These are phyloP conservation scores for Nanger granti DNA, from an alignment of 2,113 vertebrate genomes.

Conservation along the genomic window DNA sequence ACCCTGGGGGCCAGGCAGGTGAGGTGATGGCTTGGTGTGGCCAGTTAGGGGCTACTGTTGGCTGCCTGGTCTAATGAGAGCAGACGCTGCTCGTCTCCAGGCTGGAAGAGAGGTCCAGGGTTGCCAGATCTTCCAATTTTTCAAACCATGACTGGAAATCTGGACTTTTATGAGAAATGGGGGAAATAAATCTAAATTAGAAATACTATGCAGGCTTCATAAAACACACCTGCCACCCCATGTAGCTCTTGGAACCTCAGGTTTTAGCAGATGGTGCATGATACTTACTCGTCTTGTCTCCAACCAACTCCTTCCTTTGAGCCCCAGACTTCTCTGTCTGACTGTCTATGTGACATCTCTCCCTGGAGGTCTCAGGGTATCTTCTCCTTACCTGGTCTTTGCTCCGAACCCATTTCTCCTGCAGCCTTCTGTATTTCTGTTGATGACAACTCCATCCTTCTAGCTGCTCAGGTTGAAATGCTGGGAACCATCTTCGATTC, in stretches of 20 bases:
- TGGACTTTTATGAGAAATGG: background rate
- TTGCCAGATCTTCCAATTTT: background rate
- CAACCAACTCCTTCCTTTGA: background rate
- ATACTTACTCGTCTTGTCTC: rapidly evolving
- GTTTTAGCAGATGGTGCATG: background rate
- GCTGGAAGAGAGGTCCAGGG: background rate
- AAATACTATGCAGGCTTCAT: background rate
- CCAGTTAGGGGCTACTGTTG: rapidly evolving
- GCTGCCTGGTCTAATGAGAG: too few relatives aligned
- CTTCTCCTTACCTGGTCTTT: background rate
- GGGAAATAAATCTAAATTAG: background rate
- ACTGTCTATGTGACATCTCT: background rate
- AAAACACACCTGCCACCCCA: rapidly evolving
- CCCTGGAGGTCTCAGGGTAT: background rate
- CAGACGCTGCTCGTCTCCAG: rapidly evolving
- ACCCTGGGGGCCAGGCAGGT: background rate
- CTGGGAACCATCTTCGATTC: background rate
- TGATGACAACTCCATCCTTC: too few relatives aligned
- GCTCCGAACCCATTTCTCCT: background rate
- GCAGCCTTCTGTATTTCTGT: background rate
- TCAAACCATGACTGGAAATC: background rate
- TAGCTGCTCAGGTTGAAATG: too few relatives aligned
- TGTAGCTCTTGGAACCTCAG: background rate
- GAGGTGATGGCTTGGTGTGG: background rate
- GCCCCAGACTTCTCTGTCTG: background rate